Evolutionary conservation across 2,888 invertebrate species (phyloP).

Genomic region (Pteria penguin): DNA sequence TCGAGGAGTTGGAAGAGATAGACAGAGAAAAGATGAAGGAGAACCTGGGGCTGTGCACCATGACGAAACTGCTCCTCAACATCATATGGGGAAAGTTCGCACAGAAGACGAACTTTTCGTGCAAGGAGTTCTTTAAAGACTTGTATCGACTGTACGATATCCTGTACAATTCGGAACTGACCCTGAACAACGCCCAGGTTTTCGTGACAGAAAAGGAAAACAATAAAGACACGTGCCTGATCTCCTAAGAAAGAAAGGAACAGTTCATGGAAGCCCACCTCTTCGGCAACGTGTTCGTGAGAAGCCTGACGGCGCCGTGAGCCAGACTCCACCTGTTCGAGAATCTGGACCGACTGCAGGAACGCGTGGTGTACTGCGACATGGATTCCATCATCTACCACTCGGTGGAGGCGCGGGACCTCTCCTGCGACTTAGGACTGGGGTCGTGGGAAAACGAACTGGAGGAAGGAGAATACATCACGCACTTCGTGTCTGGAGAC

Average conservation of each 20-base stretch:
- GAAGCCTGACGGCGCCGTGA: background rate
- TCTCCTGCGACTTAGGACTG: background rate
- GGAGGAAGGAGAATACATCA: background rate
- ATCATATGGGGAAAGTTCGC: conserved; percentile 22
- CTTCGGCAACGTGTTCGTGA: background rate
- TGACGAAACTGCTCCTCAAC: conserved; percentile 20
- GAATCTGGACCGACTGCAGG: background rate
- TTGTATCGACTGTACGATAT: too few relatives aligned
- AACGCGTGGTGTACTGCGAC: background rate
- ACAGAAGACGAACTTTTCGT: background rate
- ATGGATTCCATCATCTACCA: background rate
- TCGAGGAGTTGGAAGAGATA: too few relatives aligned
- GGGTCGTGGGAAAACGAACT: background rate
- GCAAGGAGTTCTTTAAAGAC: too few relatives aligned
- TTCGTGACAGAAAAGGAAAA: too few relatives aligned
- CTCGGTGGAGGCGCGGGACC: background rate
- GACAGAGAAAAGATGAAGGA: background rate
- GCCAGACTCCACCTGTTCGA: background rate
- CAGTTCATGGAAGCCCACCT: too few relatives aligned
- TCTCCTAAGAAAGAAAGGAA: too few relatives aligned
- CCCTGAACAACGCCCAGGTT: too few relatives aligned
- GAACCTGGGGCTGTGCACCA: conserved; percentile 4
- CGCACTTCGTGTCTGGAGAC: background rate
- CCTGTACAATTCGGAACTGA: too few relatives aligned
- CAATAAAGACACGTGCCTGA: too few relatives aligned